phyloP scores from a whole-genome alignment of 2,888 invertebrate genomes.

The Hydropsyche betteni region DNA sequence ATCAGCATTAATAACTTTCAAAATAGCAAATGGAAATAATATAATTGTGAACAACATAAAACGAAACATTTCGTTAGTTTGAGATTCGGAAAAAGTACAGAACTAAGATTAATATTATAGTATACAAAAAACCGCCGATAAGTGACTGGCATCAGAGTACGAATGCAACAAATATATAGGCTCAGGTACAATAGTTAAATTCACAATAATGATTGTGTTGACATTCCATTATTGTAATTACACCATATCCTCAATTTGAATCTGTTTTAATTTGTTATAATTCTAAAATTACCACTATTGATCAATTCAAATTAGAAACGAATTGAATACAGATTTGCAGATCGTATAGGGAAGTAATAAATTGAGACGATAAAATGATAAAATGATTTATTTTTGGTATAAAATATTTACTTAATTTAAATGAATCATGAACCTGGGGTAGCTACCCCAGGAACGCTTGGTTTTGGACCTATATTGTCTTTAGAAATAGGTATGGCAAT shows the following conservation, averaged over 20 bases:
- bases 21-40: background rate
- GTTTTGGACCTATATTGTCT: constrained; percentile 8
- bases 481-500: constrained; percentile 41
- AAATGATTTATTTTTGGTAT: no score
- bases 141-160: background rate
- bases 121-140: no score
- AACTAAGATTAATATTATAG: no score
- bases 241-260: constrained; percentile 15
- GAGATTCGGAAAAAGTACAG: no score
- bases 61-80: background rate
- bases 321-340: no score
- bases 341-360: no score
- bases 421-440: no score
- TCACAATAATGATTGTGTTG: constrained; percentile 11
- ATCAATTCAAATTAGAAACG: no score
- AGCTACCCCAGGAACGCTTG: background rate
- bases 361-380: no score
- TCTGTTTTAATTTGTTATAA: no score
- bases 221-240: background rate
- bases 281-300: no score
- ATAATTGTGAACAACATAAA: background rate
- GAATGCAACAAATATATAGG: background rate
- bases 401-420: no score
- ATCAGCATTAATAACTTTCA: background rate
- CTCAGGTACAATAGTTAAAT: constrained; percentile 11